These are phyloP conservation scores for Rhabditoides inermis DNA, from an alignment of 2,888 invertebrate genomes.

Conservation along the genomic window DNA sequence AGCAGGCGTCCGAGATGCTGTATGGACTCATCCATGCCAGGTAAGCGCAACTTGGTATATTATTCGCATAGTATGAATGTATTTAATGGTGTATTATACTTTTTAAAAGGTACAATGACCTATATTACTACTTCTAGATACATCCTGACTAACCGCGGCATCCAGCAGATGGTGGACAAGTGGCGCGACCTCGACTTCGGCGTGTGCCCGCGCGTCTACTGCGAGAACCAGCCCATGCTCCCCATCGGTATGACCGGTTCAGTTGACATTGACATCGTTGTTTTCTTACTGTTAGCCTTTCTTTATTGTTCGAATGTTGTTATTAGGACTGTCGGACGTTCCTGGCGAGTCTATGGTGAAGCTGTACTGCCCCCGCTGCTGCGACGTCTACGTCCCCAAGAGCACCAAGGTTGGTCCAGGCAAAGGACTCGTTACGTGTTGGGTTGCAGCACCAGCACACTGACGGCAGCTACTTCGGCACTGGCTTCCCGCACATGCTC, in stretches of 20 bases:
- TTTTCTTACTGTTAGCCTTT: not conserved
- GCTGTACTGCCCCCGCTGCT: conserved; percentile 96
- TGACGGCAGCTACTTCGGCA: conserved; percentile 82
- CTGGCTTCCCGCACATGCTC: conserved; percentile 99
- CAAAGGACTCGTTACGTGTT: too few species aligned
- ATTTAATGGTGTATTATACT: too few species aligned
- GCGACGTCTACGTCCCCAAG: conserved; percentile 98
- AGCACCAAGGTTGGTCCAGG: too few species aligned
- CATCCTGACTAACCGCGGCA: conserved; percentile 83
- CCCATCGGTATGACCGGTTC: conserved; percentile 68
- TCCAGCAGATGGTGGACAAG: conserved; percentile 51
- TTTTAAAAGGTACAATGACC: too few species aligned
- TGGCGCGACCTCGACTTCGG: conserved; percentile 98
- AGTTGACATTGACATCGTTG: not conserved
- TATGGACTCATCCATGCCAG: conserved; percentile 97
- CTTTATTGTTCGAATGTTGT: not conserved
- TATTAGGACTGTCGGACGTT: conserved; percentile 82
- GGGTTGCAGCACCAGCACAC: conserved; percentile 41
- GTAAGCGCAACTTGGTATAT: too few species aligned
- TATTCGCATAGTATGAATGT: too few species aligned
- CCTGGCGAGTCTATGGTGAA: conserved; percentile 99
- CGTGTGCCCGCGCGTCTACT: conserved; percentile 93
- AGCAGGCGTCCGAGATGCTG: conserved; percentile 97
- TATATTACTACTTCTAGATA: too few species aligned
- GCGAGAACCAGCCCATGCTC: conserved; percentile 93